Evolutionary conservation across 2,888 invertebrate species (phyloP), one percentile per base, ranked within the genome.

Genomic region (Eupeodes luniger): DNA sequence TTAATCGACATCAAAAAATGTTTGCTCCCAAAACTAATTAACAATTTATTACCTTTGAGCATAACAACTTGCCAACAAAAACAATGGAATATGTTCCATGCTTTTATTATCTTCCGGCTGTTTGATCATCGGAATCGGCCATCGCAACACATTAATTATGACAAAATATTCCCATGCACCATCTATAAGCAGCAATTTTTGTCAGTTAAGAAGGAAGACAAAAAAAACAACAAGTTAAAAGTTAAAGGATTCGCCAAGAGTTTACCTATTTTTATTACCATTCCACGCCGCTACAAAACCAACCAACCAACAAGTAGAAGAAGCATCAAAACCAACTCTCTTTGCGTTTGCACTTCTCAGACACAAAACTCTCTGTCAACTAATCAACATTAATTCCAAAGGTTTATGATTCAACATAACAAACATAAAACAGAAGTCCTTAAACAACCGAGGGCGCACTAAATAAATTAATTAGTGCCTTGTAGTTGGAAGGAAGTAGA

Each of bases 401-500:
- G 69, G 51, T 82, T 82, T 82, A 69, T 69, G 19, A 36, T 64
- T 70, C 40, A 47, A 77, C 82, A 82, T 69, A 77, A 70, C 72
- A 27, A 77, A 76, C 61, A 82, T 53, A 61, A 82, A 70, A 70
- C 81, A 61, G 44, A 76, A 69, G 55, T 64, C 77, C 49, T 55
- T 69, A 67, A 57, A 66, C 51, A 44, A 75, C 62, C 47, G 36
- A 77, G 66, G 44, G 66, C 78, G 53, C 55, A 72, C 72, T 83
- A 72, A 83, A 83, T 66, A 72, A 72, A 61, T 78, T 83, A 83
- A 83, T 83, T 83, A 83, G 78, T 78, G 11, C 44, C 72, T 72
- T 83, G 83, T 78, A 62, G 51, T 81, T 69, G n/a, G 34, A 5
- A 7, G 40, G n/a, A 16, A 64, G 36, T 61, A 16, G 40, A 40